These are phyloP conservation scores for Tenthredo notha DNA, from an alignment of 2,888 invertebrate genomes.

Conservation along the genomic window DNA sequence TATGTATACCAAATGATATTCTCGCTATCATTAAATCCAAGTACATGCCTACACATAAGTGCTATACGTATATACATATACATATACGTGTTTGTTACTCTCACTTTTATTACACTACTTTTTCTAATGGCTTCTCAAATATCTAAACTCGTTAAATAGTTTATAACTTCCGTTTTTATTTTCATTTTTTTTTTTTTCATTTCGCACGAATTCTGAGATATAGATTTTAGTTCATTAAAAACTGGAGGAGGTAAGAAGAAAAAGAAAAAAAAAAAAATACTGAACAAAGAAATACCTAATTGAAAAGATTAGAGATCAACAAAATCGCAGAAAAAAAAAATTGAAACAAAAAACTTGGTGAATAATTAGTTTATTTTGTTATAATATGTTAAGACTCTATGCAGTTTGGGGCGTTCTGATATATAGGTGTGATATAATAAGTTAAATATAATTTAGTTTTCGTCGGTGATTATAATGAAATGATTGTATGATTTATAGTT, in stretches of 20 bases:
- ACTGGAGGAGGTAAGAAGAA: too few relatives aligned
- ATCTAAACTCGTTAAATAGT: not conserved
- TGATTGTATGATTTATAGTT: slow-evolving; percentile 23
- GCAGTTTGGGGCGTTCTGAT: not conserved
- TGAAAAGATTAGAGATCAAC: not conserved
- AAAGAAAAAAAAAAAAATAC: too few relatives aligned
- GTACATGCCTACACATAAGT: too few relatives aligned
- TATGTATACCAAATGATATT: not conserved
- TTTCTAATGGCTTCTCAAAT: not conserved
- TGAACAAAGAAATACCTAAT: too few relatives aligned
- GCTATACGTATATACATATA: not conserved
- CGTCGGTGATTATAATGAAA: slow-evolving; percentile 21
- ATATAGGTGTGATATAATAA: not conserved
- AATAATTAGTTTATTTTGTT: too few relatives aligned
- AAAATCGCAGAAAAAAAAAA: too few relatives aligned
- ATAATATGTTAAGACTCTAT: too few relatives aligned
- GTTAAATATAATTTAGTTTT: slow-evolving; percentile 10
- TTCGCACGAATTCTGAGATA: not conserved
- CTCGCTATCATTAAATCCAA: slow-evolving; percentile 4
- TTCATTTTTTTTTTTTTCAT: not conserved
- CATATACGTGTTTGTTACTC: not conserved
- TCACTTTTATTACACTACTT: slow-evolving; percentile 41
- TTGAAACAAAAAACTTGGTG: too few relatives aligned
- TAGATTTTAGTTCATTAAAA: too few relatives aligned
- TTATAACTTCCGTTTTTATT: slow-evolving; percentile 29